Conservation (phyloP, 1,140 invertebrate species). For the Drosophila takahashii region DNA sequence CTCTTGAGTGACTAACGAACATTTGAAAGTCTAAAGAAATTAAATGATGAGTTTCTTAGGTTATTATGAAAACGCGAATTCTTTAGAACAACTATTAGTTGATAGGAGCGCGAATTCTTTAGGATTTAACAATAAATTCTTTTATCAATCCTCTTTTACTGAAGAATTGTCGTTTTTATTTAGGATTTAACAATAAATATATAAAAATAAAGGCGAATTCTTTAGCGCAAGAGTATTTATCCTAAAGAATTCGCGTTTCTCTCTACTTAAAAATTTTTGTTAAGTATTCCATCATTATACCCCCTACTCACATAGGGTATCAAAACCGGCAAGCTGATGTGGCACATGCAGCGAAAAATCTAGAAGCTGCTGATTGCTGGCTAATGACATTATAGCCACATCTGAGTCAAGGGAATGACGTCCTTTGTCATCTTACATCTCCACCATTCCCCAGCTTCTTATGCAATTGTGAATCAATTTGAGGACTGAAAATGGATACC, state of each 20-base stretch:
- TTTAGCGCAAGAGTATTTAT: too few relatives aligned
- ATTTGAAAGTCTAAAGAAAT: too few relatives aligned
- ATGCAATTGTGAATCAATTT: conserved; percentile 36
- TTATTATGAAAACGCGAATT: too few relatives aligned
- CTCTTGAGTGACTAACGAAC: neutral
- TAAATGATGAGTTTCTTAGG: too few relatives aligned
- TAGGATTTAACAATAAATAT: too few relatives aligned
- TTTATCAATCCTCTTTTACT: too few relatives aligned
- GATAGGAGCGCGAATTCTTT: too few relatives aligned
- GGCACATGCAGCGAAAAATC: conserved; percentile 2
- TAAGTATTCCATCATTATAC: neutral
- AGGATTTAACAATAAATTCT: too few relatives aligned
- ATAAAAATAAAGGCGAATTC: too few relatives aligned
- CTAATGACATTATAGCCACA: conserved; percentile 21
- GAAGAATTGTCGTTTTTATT: too few relatives aligned
- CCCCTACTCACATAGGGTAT: neutral
- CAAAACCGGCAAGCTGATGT: conserved; percentile 11
- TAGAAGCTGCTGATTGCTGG: conserved; percentile 19
- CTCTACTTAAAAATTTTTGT: neutral
- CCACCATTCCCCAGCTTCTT: neutral
- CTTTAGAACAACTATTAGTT: too few relatives aligned
- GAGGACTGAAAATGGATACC: neutral
- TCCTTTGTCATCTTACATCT: conserved; percentile 40
- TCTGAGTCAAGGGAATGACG: conserved; percentile 9
- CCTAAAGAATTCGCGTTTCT: neutral